Percentiles rank a stretch among this genome's conserved stretches.
Evolutionary conservation across 2,797 vertebrate genomes (phyloP).

Genomic region (Vultur gryphus): DNA sequence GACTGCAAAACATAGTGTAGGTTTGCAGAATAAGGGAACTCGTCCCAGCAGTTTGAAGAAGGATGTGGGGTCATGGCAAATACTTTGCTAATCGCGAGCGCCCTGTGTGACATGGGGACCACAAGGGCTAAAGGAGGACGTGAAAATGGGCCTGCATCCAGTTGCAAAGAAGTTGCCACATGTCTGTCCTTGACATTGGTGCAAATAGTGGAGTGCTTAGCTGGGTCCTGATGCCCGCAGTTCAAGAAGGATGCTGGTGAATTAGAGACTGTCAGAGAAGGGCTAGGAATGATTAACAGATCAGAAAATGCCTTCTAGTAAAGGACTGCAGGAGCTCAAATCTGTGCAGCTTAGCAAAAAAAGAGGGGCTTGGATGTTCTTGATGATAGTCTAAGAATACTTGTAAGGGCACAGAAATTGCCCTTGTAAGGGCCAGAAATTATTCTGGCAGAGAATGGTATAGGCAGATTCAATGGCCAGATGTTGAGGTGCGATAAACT

Average conservation of each 20-base stretch:
- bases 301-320: background rate
- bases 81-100: background rate
- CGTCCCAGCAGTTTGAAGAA: background rate
- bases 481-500: background rate
- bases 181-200: background rate
- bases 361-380: background rate
- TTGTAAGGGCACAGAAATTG: background rate
- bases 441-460: background rate
- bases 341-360: background rate
- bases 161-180: background rate
- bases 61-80: background rate
- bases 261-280: background rate
- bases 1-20: background rate
- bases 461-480: background rate
- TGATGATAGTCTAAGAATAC: background rate
- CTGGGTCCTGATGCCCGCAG: accelerated
- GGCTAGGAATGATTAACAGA: background rate
- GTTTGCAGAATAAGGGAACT: background rate
- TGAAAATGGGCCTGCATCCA: background rate
- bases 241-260: background rate
- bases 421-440: background rate
- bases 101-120: background rate
- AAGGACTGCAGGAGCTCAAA: background rate
- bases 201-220: background rate
- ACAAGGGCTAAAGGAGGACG: accelerated